Conservation (phyloP, 2,113 vertebrate genomes). For the Fulmarus glacialis region DNA sequence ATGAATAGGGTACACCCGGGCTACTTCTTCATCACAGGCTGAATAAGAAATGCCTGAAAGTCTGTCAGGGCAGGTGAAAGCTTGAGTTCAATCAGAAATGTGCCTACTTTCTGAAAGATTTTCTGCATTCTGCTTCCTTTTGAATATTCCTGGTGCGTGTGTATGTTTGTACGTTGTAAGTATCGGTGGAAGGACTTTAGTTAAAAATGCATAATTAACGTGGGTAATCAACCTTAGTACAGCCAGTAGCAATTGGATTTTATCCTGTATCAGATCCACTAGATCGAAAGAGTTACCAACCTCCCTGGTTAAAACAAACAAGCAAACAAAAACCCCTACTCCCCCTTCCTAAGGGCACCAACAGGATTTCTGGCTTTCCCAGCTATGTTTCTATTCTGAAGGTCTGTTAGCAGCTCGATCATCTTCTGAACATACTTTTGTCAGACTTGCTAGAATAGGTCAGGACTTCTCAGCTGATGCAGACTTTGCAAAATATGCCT, state of each 20-base stretch:
- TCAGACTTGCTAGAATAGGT: not conserved
- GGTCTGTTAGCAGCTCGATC: not conserved
- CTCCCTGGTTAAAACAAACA: not conserved
- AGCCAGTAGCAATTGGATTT: not conserved
- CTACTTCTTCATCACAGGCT: not conserved
- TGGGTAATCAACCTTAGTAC: not conserved
- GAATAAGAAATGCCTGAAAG: not conserved
- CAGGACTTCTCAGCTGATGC: not conserved
- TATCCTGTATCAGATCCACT: not conserved
- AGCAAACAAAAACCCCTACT: rapidly evolving
- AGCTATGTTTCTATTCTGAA: not conserved
- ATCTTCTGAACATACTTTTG: not conserved
- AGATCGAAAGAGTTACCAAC: not conserved
- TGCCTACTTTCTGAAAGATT: not conserved
- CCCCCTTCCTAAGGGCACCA: rapidly evolving
- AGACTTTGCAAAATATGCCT: not conserved
- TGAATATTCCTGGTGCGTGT: rapidly evolving
- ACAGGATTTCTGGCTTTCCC: not conserved
- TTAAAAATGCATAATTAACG: not conserved
- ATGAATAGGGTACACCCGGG: not conserved
- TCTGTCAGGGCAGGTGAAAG: not conserved
- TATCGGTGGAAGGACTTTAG: not conserved
- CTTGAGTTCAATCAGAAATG: not conserved
- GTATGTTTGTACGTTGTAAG: not conserved
- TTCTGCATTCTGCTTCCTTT: not conserved